A percentile compares a stretch with the other conserved stretches of the same genome.
These are phyloP conservation scores for Sipha flava DNA, from an alignment of 1,140 invertebrate genomes.

Conservation along the genomic window DNA sequence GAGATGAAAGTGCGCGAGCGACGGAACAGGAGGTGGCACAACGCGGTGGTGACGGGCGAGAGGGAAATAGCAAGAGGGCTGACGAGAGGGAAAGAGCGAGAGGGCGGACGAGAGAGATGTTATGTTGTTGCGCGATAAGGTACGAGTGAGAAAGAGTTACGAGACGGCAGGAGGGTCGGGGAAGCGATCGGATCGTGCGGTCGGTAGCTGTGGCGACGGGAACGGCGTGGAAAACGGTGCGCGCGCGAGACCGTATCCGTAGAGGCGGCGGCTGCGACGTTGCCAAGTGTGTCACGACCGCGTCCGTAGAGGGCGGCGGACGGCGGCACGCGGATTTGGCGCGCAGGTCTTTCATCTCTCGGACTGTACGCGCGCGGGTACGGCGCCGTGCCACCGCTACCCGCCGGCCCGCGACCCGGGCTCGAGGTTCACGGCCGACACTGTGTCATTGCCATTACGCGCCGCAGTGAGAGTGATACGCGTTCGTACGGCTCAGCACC, in stretches of 20 bases:
- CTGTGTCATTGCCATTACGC: conserved; percentile 10
- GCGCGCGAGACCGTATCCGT: neutral
- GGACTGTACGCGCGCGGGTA: neutral
- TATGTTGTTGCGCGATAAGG: too few species aligned
- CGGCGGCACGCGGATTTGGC: neutral
- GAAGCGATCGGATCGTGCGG: too few species aligned
- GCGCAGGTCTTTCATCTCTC: conserved; percentile 7
- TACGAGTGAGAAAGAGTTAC: too few species aligned
- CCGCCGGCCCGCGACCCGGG: neutral
- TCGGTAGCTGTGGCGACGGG: neutral
- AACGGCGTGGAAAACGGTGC: neutral
- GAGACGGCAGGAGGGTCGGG: too few species aligned
- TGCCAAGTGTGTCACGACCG: neutral
- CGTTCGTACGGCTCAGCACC: too few species aligned
- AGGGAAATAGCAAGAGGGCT: too few species aligned
- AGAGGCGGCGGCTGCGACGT: neutral
- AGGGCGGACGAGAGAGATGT: too few species aligned
- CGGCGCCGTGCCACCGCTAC: neutral
- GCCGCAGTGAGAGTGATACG: neutral
- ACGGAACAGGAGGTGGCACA: too few species aligned
- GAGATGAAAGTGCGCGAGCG: too few species aligned
- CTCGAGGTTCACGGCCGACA: neutral
- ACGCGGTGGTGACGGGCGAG: too few species aligned
- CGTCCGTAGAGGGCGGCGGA: neutral
- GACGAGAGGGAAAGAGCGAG: too few species aligned